A percentile compares a stretch with the other conserved stretches of the same genome.
Evolutionary conservation across 53 echinoderm and acorn worm genomes (phyloP).

Genomic region (Paracentrotus lividus): DNA sequence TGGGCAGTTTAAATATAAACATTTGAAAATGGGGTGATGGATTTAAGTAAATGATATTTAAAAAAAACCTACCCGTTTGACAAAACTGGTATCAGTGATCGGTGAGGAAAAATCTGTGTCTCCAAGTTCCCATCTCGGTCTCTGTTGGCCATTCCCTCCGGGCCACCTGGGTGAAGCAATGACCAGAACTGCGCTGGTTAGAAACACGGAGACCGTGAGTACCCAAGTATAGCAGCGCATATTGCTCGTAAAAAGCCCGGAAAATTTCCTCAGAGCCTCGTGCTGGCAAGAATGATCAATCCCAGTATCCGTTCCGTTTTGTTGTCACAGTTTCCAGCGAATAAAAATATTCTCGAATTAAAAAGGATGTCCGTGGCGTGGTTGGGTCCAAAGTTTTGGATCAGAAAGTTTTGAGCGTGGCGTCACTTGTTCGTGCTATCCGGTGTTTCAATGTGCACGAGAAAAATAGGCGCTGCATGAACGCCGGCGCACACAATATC

Average conservation of each 20-base stretch:
- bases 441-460: constrained; percentile 41
- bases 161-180: constrained; percentile 63
- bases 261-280: constrained; percentile 27
- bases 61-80: constrained; percentile 60
- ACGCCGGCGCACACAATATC: constrained; percentile 48
- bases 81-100: constrained; percentile 59
- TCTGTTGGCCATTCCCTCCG: constrained; percentile 63
- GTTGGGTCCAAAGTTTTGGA: constrained; percentile 26
- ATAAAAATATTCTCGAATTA: constrained; percentile 27
- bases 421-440: neutral
- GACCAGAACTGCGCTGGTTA: constrained; percentile 60
- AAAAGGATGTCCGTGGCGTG: neutral
- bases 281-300: constrained; percentile 1
- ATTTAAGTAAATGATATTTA: no score
- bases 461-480: constrained; percentile 23
- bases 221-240: constrained; percentile 64
- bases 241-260: constrained; percentile 55
- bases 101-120: constrained; percentile 40
- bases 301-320: constrained; percentile 46
- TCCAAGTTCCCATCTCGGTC: constrained; percentile 44
- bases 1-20: no score
- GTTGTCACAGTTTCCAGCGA: constrained; percentile 20
- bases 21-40: no score
- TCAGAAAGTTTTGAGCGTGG: constrained; percentile 36
- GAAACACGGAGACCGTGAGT: constrained; percentile 47